Percentiles rank a stretch among this genome's conserved stretches.
phyloP scores from a whole-genome alignment of 2,113 vertebrate species.

The Pontoporia blainvillei region DNA sequence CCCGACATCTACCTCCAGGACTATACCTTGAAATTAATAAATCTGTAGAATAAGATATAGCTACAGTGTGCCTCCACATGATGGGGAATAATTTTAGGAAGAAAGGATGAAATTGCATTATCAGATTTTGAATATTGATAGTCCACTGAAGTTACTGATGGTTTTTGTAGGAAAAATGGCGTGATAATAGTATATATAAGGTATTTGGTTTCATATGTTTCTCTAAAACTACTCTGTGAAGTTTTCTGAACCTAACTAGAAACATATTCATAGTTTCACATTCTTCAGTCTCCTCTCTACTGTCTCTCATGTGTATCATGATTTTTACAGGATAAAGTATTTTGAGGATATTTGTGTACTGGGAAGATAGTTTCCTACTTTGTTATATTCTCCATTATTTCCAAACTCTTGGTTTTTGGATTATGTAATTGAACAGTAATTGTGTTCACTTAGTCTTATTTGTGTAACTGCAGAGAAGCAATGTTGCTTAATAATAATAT shows the following conservation, averaged over 20 bases:
- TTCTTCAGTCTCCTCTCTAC: not conserved
- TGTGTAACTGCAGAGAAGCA: not conserved
- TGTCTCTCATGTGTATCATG: not conserved
- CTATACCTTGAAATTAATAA: constrained; percentile 25
- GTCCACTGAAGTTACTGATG: not conserved
- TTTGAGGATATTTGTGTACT: not conserved
- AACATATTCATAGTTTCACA: not conserved
- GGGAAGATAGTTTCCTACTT: not conserved
- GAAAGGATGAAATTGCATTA: not conserved
- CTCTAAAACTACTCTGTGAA: not conserved
- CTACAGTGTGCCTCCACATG: not conserved
- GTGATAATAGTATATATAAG: not conserved
- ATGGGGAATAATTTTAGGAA: not conserved
- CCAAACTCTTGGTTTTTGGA: not conserved
- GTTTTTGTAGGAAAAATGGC: not conserved
- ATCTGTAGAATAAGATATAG: not conserved
- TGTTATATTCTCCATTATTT: not conserved
- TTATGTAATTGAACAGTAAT: not conserved
- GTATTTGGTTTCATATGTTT: not conserved
- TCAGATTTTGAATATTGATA: not conserved
- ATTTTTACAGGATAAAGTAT: not conserved
- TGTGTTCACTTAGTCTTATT: not conserved
- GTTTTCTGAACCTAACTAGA: not conserved
- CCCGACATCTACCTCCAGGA: not conserved
- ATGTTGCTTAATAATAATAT: not conserved